phyloP scores from a whole-genome alignment of 2,888 invertebrate species.

The Pterostichus madidus region DNA sequence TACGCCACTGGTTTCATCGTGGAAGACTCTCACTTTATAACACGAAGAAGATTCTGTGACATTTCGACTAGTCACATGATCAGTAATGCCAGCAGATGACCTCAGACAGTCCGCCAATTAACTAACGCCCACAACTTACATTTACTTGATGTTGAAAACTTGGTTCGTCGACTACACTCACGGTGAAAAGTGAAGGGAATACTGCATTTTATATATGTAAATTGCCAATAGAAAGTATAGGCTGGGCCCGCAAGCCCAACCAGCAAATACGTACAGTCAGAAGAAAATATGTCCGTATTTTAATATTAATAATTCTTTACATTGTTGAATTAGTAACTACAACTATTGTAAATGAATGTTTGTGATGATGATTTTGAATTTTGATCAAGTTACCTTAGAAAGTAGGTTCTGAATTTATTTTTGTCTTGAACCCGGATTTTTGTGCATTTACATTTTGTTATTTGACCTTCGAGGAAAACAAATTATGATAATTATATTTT shows the following conservation, averaged over 20 bases:
- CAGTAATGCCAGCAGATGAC: slow-evolving; percentile 67
- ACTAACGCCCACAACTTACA: background rate
- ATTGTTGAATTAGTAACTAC: slow-evolving; percentile 23
- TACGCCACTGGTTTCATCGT: slow-evolving; percentile 39
- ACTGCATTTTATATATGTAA: slow-evolving; percentile 67
- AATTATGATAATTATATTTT: too few species aligned
- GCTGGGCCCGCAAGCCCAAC: slow-evolving; percentile 59
- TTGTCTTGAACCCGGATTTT: slow-evolving; percentile 1
- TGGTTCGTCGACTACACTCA: slow-evolving; percentile 41
- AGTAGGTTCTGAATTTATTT: background rate
- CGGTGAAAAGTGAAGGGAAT: slow-evolving; percentile 67
- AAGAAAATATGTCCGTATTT: slow-evolving; percentile 32
- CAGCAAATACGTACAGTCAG: background rate
- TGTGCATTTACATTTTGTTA: slow-evolving; percentile 15
- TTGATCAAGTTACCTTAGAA: slow-evolving; percentile 6
- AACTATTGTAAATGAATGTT: background rate
- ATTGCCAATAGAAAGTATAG: slow-evolving; percentile 67
- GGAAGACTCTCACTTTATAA: slow-evolving; percentile 67
- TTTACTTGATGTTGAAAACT: slow-evolving; percentile 12
- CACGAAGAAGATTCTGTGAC: slow-evolving; percentile 67
- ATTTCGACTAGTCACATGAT: slow-evolving; percentile 66
- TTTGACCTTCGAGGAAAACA: slow-evolving; percentile 10
- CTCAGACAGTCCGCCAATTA: slow-evolving; percentile 48
- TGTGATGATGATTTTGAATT: slow-evolving; percentile 1
- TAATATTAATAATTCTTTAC: slow-evolving; percentile 44